Evolutionary conservation across 2,113 vertebrate species (phyloP), one percentile per base, ranked within the genome.

Genomic region (Anoura caudifer): DNA sequence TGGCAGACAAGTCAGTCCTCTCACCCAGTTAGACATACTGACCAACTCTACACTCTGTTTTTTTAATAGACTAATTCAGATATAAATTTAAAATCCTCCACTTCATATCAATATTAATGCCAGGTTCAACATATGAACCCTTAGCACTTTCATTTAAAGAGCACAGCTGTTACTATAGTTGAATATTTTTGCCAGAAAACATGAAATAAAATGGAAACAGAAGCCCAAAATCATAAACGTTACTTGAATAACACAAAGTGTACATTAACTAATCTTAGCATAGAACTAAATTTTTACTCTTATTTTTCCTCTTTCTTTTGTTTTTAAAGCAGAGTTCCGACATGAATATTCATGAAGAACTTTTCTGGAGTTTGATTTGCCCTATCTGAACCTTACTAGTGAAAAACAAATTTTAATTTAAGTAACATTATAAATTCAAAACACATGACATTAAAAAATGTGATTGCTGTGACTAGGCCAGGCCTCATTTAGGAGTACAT

Each of bases 121-220:
- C 22, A 87, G 69, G 28, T 67, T 95, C 41, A 82, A 95, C 90
- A 91, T 50, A 95, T n/a, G 93, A 92, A 75, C 47, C 84, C 83
- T 54, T 82, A 59, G n/a, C 43, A 56, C 77, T 82, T 92, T 92
- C 3, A 87, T 85, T 87, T 93, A 45, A 92, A 95, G 17, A 95
- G 33, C 33, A 77, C 56, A 92, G 65, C 52, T 97, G n/a, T 87
- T 96, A 87, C 87, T 85, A 87, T 80, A 67, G 22, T 84, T 82
- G 15, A 95, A 90, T 65, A 94, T 86, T 94, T 95, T 96, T 95
- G 26, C 88, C 54, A 86, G 33, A 75, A 96, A 94, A 92, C 47
- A 90, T 75, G 43, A 97, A 97, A 95, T 86, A 72, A 73, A 81
- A 93, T 94, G 95, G 80, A 72, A 96, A 97, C 63, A 94, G 81